Evolutionary conservation across 2,113 vertebrate species (phyloP), one percentile per base, ranked within the genome.

Genomic region (Fukomys damarensis): DNA sequence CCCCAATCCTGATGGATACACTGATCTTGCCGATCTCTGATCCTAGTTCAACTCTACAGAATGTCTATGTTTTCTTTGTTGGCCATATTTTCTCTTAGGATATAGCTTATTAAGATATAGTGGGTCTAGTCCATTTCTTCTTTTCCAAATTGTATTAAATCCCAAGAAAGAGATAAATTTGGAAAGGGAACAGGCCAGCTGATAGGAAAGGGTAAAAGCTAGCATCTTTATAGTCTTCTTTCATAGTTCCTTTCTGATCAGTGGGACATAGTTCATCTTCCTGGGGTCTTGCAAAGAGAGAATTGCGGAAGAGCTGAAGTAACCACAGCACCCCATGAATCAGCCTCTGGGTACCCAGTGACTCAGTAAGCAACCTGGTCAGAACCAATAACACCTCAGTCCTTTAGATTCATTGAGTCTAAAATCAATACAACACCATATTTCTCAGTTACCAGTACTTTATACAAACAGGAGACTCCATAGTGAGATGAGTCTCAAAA

Each of bases 201-300:
- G 59, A 22, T 30, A 66, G 81, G 56, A 82, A 91, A 95, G n/a
- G 30, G 16, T 59, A 63, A 59, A 68, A 32, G 38, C 46, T 76
- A 79, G 81, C 17, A 22, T 74, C 49, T 96, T 95, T 49, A 30
- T 87, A 72, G 35, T 68, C 13, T 24, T 68, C 58, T 46, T 92
- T 68, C 59, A 82, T 11, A 95, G 14, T 43, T 93, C 38, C 83
- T 94, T 93, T 95, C 68, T 84, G 58, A 93, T 85, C 49, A 59
- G 19, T 26, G 52, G 41, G 77, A 82, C 38, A 81, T 1, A 65
- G 52, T 86, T 79, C 63, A 76, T 74, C 49, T 89, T 96, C 65
- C 54, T 68, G 46, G 24, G 35, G 35, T 30, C 56, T 89, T 87
- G 10, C 8, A 92, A 52, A 32, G 49, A 90, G 58, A 66, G 30